Conservation (phyloP, 2,113 vertebrate species). For the Pao palembangensis region DNA sequence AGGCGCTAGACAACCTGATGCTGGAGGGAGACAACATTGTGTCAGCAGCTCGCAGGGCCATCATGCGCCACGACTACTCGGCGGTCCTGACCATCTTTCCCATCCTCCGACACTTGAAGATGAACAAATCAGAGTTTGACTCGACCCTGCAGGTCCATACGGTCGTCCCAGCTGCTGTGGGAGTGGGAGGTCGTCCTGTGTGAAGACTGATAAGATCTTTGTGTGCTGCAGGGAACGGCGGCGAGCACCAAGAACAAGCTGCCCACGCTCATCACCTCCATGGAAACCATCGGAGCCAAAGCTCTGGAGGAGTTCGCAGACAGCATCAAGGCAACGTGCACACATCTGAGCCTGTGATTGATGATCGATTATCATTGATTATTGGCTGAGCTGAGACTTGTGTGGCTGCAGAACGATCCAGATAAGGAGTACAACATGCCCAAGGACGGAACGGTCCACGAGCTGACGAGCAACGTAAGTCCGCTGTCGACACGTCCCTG, state of each 20-base stretch:
- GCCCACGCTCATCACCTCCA: slow-evolving; percentile 91
- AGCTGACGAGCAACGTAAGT: slow-evolving; percentile 94
- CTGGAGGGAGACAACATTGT: slow-evolving; percentile 95
- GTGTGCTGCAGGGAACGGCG: slow-evolving; percentile 83
- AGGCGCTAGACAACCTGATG: slow-evolving; percentile 92
- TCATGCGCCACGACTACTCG: slow-evolving; percentile 91
- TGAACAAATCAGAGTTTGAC: slow-evolving; percentile 94
- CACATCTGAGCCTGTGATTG: fast-evolving
- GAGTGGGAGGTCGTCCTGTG: not conserved
- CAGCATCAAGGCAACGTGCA: slow-evolving; percentile 87
- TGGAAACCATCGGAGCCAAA: slow-evolving; percentile 95
- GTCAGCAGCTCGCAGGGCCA: slow-evolving; percentile 87
- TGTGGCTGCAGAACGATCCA: slow-evolving; percentile 82
- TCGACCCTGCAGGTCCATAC: slow-evolving; percentile 86
- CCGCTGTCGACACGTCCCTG: not conserved
- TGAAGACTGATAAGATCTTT: not conserved
- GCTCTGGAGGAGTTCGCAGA: slow-evolving; percentile 97
- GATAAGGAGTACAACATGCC: slow-evolving; percentile 99
- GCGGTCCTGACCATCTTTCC: slow-evolving; percentile 96
- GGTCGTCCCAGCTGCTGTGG: not conserved
- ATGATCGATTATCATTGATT: not conserved
- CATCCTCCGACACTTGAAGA: slow-evolving; percentile 92
- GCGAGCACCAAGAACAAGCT: slow-evolving; percentile 99
- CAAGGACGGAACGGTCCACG: slow-evolving; percentile 94
- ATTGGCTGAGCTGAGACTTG: not conserved